These are phyloP conservation scores for Panonychus citri DNA, from an alignment of 1,140 invertebrate genomes.

Conservation along the genomic window DNA sequence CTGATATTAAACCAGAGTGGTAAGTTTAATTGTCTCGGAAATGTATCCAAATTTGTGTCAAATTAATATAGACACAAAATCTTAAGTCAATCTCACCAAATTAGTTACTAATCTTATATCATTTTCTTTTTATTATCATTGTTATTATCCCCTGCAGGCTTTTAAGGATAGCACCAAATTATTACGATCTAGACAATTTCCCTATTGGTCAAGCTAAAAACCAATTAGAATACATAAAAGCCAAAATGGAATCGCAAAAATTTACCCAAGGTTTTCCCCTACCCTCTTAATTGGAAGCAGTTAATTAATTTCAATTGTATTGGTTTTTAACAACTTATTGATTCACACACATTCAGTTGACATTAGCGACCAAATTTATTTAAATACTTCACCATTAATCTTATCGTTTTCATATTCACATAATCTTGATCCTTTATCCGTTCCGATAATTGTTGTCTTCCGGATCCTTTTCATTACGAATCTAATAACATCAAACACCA, in stretches of 20 bases:
- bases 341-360: too few relatives aligned
- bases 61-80: background rate
- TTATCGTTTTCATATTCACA: too few relatives aligned
- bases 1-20: conserved; percentile 81
- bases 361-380: too few relatives aligned
- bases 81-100: conserved; percentile 2
- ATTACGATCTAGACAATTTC: conserved; percentile 94
- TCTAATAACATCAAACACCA: too few relatives aligned
- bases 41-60: conserved; percentile 1
- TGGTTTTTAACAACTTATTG: too few relatives aligned
- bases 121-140: conserved; percentile 12
- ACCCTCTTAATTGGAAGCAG: background rate
- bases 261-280: background rate
- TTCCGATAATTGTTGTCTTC: too few relatives aligned
- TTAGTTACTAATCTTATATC: conserved; percentile 10
- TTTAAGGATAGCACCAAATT: conserved; percentile 82
- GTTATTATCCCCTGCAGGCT: conserved; percentile 56
- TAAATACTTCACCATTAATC: too few relatives aligned
- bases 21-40: conserved; percentile 29
- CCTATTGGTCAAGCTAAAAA: conserved; percentile 87
- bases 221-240: conserved; percentile 61
- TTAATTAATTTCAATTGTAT: too few relatives aligned
- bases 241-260: conserved; percentile 37
- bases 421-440: too few relatives aligned
- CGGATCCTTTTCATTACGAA: too few relatives aligned